These are phyloP conservation scores for Tuta absoluta DNA, from an alignment of 2,888 invertebrate species.

Conservation along the genomic window DNA sequence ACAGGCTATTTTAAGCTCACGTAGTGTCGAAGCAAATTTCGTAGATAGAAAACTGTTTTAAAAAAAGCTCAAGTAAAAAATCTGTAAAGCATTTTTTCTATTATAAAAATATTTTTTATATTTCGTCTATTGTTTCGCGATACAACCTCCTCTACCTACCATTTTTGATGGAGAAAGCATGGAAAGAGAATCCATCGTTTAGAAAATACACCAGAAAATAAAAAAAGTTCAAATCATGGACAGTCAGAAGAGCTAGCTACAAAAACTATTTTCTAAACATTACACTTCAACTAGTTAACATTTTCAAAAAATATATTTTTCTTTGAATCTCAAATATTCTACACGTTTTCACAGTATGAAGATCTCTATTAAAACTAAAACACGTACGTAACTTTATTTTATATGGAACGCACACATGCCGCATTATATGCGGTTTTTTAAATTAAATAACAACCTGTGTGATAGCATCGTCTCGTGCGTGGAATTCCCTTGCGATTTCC, in stretches of 20 bases:
- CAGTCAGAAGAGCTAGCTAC: constrained; percentile 34
- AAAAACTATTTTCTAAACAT: constrained; percentile 18
- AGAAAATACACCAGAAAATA: constrained; percentile 51
- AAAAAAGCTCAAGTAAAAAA: constrained; percentile 37
- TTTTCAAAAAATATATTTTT: background rate
- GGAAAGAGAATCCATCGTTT: constrained; percentile 78
- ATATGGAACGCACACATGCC: background rate
- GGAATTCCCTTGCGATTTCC: too few relatives aligned
- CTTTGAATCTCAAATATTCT: background rate
- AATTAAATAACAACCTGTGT: too few relatives aligned
- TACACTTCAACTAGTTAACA: constrained; percentile 10
- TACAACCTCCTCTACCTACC: constrained; percentile 82
- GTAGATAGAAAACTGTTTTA: constrained; percentile 33
- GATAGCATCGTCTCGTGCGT: too few relatives aligned
- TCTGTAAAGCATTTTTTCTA: constrained; percentile 42
- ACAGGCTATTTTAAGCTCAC: constrained; percentile 30
- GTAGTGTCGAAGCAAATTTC: constrained; percentile 39
- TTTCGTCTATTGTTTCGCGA: constrained; percentile 64
- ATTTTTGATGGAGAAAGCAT: constrained; percentile 80
- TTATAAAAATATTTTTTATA: constrained; percentile 36
- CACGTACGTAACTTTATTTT: background rate
- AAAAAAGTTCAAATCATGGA: constrained; percentile 42
- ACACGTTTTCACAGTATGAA: background rate
- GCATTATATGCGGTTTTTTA: too few relatives aligned
- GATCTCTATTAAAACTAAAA: background rate